A percentile compares a stretch with the other conserved stretches of the same genome.
Evolutionary conservation across 2,888 invertebrate genomes (phyloP).

Genomic region (Barypeithes pellucidus): DNA sequence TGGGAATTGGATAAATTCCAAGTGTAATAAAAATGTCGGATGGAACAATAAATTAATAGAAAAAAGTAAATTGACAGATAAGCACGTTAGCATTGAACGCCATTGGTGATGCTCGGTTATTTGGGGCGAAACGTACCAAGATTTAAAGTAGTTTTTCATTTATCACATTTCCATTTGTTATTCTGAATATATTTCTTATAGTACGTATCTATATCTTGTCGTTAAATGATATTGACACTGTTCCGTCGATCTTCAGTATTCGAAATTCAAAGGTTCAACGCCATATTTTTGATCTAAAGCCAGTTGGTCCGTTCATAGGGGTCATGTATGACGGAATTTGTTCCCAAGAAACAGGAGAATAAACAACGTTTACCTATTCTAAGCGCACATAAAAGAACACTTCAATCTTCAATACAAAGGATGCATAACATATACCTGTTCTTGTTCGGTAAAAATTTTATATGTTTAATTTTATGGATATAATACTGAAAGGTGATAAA

Average conservation of each 20-base stretch:
- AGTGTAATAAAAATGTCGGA: conserved; percentile 16
- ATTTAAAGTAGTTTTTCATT: too few species aligned
- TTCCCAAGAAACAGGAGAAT: background rate
- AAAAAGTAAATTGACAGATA: conserved; percentile 9
- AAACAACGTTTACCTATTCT: conserved; percentile 12
- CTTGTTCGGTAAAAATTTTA: background rate
- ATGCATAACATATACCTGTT: conserved; percentile 1
- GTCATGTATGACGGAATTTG: background rate
- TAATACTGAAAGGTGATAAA: background rate
- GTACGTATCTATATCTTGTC: too few species aligned
- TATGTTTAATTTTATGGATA: background rate
- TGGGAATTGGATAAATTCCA: conserved; percentile 18
- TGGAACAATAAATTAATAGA: conserved; percentile 14
- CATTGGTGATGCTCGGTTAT: background rate
- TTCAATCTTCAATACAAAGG: conserved; percentile 1
- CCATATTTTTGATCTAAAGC: conserved; percentile 2
- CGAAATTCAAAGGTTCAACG: background rate
- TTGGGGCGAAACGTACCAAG: too few species aligned
- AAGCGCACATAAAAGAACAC: background rate
- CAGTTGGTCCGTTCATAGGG: background rate
- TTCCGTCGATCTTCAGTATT: too few species aligned
- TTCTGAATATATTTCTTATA: too few species aligned
- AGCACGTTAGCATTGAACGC: background rate
- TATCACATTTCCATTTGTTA: too few species aligned
- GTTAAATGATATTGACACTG: too few species aligned